Percentiles rank a stretch among this genome's conserved stretches.
Evolutionary conservation across 2,797 vertebrate genomes (phyloP).

Genomic region (Crypturellus tataupa): DNA sequence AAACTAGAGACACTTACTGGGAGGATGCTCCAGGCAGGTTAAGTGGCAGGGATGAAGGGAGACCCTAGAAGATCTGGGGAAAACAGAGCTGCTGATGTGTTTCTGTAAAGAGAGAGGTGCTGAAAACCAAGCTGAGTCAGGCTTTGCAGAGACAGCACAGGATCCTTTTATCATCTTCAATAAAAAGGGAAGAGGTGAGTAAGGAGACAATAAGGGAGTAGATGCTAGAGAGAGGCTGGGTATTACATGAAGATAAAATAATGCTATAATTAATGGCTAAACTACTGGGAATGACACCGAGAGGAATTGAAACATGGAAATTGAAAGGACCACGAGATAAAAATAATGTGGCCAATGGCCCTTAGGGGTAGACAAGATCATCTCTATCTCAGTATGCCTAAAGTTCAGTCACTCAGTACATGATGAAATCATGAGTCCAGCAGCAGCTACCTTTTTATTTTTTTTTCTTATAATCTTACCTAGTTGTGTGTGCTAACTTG

Average conservation of each 20-base stretch:
- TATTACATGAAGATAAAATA: not conserved
- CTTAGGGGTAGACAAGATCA: not conserved
- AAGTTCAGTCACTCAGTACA: not conserved
- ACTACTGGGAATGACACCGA: not conserved
- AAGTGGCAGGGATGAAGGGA: not conserved
- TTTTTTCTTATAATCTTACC: not conserved
- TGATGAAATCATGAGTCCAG: not conserved
- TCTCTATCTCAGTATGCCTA: not conserved
- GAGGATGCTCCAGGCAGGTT: not conserved
- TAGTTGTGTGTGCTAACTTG: not conserved
- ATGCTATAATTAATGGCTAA: not conserved
- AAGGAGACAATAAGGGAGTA: not conserved
- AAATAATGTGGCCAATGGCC: not conserved
- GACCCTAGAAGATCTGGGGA: not conserved
- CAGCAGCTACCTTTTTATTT: not conserved
- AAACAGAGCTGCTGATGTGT: not conserved
- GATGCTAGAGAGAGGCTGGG: not conserved
- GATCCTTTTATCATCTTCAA: not conserved
- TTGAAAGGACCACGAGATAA: not conserved
- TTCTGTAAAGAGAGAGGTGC: not conserved
- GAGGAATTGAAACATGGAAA: not conserved
- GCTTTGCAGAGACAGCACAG: not conserved
- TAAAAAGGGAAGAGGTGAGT: not conserved
- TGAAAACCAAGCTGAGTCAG: not conserved
- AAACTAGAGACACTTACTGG: not conserved